A percentile compares a stretch with the other conserved stretches of the same genome.
These are phyloP conservation scores for Ornithoptera priamus DNA, from an alignment of 2,888 invertebrate species.

Conservation along the genomic window DNA sequence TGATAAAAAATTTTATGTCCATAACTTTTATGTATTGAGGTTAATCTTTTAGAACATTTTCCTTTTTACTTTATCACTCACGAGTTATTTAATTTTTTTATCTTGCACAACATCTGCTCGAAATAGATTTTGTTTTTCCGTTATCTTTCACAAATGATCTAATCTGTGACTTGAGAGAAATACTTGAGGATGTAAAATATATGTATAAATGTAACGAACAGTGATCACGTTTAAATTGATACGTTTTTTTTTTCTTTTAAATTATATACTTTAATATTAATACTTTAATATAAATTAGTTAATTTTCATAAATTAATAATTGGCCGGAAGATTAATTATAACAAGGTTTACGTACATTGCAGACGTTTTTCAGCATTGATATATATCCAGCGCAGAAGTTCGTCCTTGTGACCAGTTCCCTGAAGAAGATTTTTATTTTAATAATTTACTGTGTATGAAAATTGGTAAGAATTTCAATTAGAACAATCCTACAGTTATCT, in stretches of 20 bases:
- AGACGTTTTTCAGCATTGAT: slow-evolving; percentile 63
- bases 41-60: neutral
- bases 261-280: too few relatives aligned
- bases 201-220: neutral
- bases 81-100: neutral
- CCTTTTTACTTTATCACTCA: neutral
- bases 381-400: slow-evolving; percentile 73
- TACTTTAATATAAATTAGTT: too few relatives aligned
- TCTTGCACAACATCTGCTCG: slow-evolving; percentile 7
- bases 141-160: neutral
- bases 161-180: neutral
- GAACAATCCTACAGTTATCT: neutral
- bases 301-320: neutral
- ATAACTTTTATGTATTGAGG: neutral
- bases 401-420: slow-evolving; percentile 59
- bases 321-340: slow-evolving; percentile 1
- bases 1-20: too few relatives aligned
- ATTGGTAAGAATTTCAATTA: too few relatives aligned
- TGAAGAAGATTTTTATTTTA: slow-evolving; percentile 31
- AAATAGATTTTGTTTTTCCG: neutral
- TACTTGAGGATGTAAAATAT: neutral
- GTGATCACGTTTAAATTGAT: neutral
- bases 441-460: too few relatives aligned
- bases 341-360: slow-evolving; percentile 46
- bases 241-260: neutral